Conservation (phyloP, 1,140 invertebrate genomes). For the Lucilia sericata region DNA sequence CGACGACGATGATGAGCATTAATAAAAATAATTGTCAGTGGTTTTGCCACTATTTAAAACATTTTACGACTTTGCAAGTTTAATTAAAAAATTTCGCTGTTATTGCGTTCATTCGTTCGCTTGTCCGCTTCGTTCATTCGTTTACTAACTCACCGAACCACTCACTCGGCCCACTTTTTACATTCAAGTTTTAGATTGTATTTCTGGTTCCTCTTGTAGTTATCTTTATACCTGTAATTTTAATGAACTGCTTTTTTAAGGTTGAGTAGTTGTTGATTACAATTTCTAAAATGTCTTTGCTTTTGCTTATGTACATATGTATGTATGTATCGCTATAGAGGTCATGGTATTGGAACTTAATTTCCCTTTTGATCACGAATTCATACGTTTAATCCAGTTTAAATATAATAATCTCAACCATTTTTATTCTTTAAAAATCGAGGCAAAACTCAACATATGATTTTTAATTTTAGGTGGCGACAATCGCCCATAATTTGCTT, state of each 20-base stretch:
- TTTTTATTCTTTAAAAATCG: no score
- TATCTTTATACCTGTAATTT: not conserved
- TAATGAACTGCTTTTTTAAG: not conserved
- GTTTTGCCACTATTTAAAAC: slow-evolving; percentile 49
- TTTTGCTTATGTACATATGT: not conserved
- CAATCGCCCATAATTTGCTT: no score
- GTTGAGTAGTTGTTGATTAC: not conserved
- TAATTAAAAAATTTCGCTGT: slow-evolving; percentile 37
- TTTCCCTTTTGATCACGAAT: no score
- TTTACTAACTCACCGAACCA: no score
- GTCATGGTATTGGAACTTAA: no score
- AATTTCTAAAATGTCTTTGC: not conserved
- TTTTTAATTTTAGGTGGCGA: no score
- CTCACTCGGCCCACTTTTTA: not conserved
- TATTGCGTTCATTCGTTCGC: not conserved
- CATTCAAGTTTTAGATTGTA: not conserved
- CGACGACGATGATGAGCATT: slow-evolving; percentile 33
- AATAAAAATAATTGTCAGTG: slow-evolving; percentile 49
- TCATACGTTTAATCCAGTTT: no score
- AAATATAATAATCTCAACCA: no score
- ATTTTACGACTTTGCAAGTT: slow-evolving; percentile 45
- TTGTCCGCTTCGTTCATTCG: not conserved
- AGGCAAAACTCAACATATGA: no score
- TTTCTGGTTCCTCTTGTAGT: not conserved
- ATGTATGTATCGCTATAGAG: not conserved